A percentile compares a stretch with the other conserved stretches of the same genome.
Conservation (phyloP, 2,113 vertebrate genomes). For the Petrocephalus microphthalmus region DNA sequence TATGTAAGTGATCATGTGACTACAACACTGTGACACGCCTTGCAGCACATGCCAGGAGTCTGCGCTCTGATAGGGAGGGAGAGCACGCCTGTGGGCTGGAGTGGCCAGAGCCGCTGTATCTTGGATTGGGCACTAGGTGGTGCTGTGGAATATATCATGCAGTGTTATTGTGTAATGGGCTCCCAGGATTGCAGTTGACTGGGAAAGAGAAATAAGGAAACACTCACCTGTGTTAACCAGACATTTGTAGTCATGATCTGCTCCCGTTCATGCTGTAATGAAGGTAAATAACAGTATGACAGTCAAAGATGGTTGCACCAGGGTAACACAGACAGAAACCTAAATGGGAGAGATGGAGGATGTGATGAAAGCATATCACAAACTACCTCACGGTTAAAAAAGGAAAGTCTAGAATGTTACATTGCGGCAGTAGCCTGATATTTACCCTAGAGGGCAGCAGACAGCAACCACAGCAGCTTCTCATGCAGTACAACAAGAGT, state of each 20-base stretch:
- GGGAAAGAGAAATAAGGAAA: not conserved
- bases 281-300: not conserved
- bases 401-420: not conserved
- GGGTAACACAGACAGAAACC: not conserved
- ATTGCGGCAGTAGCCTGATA: not conserved
- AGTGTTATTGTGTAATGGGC: not conserved
- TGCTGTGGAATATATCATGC: not conserved
- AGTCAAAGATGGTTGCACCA: not conserved
- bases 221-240: constrained; percentile 84
- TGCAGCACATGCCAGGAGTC: not conserved
- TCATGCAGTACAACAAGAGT: not conserved
- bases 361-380: not conserved
- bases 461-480: not conserved
- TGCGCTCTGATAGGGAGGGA: not conserved
- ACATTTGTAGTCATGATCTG: constrained; percentile 95
- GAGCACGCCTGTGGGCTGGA: not conserved
- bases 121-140: not conserved
- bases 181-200: not conserved
- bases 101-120: not conserved
- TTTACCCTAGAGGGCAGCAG: constrained; percentile 8
- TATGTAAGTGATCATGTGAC: not conserved
- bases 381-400: not conserved
- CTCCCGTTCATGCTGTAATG: constrained; percentile 62
- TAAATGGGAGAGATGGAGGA: not conserved
- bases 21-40: not conserved